These are phyloP conservation scores for Pangasius djambal DNA, from an alignment of 2,797 vertebrate genomes.

Conservation along the genomic window DNA sequence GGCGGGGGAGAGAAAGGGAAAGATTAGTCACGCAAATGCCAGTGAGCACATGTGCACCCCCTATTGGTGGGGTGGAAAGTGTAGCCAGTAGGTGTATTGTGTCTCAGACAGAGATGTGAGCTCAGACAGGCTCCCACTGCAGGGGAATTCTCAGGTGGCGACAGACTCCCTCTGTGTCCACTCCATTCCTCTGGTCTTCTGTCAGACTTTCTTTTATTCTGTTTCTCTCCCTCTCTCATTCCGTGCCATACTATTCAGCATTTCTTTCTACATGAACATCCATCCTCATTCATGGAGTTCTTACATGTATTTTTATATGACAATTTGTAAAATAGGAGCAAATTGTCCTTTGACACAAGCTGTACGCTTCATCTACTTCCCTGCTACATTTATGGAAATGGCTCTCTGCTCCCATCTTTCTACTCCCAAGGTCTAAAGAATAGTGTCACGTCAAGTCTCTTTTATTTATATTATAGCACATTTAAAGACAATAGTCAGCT, in stretches of 20 bases:
- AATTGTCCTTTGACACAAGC: neutral
- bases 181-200: slow-evolving; percentile 43
- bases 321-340: neutral
- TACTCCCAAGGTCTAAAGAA: neutral
- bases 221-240: slow-evolving; percentile 23
- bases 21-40: slow-evolving; percentile 80
- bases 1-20: slow-evolving; percentile 67
- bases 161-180: slow-evolving; percentile 41
- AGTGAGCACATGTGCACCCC: slow-evolving; percentile 79
- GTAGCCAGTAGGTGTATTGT: slow-evolving; percentile 78
- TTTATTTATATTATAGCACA: neutral
- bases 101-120: slow-evolving; percentile 70
- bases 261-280: neutral
- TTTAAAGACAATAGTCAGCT: neutral
- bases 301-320: neutral
- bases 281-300: neutral
- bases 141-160: slow-evolving; percentile 57
- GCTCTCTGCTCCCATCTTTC: neutral
- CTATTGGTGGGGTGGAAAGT: slow-evolving; percentile 76
- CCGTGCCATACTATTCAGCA: neutral
- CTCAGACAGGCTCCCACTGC: slow-evolving; percentile 73
- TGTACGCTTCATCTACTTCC: too few species aligned
- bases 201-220: slow-evolving; percentile 27
- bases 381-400: neutral
- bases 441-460: neutral